Evolutionary conservation across 1,140 invertebrate genomes (phyloP), one percentile per base, ranked within the genome.

Genomic region (Vanessa atalanta): DNA sequence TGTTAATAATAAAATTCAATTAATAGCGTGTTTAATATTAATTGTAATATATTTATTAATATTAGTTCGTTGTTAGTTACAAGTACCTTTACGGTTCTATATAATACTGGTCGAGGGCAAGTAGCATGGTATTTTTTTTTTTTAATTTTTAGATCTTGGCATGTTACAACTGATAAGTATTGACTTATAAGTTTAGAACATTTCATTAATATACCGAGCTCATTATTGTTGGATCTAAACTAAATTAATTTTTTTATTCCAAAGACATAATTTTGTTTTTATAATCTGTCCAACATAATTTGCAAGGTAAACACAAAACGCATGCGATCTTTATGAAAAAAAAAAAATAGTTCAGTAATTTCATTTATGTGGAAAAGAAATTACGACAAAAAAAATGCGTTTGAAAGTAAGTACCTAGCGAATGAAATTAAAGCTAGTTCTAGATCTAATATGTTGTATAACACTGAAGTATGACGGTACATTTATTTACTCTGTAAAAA

Each of bases 1-100:
- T 75, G 73, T 53, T 66, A 48, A 67, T 55, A 16, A 23, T 57
- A 50, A n/a, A 67, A 67, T 67, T 67, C 65, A 67, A 67, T 67
- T 67, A 57, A 67, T 67, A 43, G 50, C n/a, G 51, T 67, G 9
- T 53, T 53, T 67, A 55, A 67, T 50, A 53, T 67, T 70, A 73
- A 68, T 68, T 47, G 65, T 75, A 71, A 64, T 57, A 57, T 57
- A 20, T 55, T 16, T 57, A 57, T 23, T 16, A 57, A 53, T 43
- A 31, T 53, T 48, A 70, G 63, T 53, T 20, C 31, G 65, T 53
- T 55, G 65, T 55, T 66, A 66, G 65, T 66, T 66, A 66, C 63
- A n/a, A 15, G 50, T 53, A 16, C n/a, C 4, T n/a, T 53, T 57
- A 57, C 53, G 53, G 23, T 57, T 57, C 50, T n/a, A 53, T 53